Base-by-base conservation (phyloP, 2,113 vertebrate species). In the Onychostoma macrolepis region DNA sequence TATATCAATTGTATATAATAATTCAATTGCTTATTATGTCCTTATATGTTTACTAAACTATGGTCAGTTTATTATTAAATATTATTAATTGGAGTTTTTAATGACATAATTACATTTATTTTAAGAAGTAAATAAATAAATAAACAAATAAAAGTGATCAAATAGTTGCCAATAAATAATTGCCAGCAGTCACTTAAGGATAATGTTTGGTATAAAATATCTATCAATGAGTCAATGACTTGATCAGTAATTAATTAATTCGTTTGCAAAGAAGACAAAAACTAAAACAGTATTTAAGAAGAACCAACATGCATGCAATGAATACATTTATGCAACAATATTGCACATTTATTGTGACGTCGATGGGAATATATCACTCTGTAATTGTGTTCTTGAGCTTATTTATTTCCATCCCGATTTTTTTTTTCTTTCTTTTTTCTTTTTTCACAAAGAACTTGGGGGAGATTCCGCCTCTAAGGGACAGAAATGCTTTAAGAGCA, bases 321-420 rank as follows among this genome's bases (percentile, higher is more conserved):
- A 63, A 67, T 17, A 67, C 9, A 26, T 45, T 41, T 45, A 53
- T 78, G 76, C n/a, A 78, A 78, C 45, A 26, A 84, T 84, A 58
- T 56, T 53, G 67, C 83, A 80, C 28, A 71, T 69, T 43, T 45
- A 81, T n/a, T 53, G 24, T 77, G 33, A 63, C 30, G 56, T 81
- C 53, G 72, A 58, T 82, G 45, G 58, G 67, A 83, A 41, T 87
- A 38, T 74, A 83, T 81, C 82, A 85, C 76, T 80, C 38, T 83
- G 78, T 78, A 58, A 78, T 53, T 72, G 28, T 75, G 90, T 87
- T 92, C 87, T 91, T 94, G 94, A 92, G 91, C 90, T 94, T 89
- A 91, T 92, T 90, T 92, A 92, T 94, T 94, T 89, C 92, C 92
- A 92, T 93, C 90, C 87, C 92, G 71, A n/a, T n/a, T n/a, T n/a